These are phyloP conservation scores for Suillia variegata DNA, from an alignment of 2,888 invertebrate species.

Conservation along the genomic window DNA sequence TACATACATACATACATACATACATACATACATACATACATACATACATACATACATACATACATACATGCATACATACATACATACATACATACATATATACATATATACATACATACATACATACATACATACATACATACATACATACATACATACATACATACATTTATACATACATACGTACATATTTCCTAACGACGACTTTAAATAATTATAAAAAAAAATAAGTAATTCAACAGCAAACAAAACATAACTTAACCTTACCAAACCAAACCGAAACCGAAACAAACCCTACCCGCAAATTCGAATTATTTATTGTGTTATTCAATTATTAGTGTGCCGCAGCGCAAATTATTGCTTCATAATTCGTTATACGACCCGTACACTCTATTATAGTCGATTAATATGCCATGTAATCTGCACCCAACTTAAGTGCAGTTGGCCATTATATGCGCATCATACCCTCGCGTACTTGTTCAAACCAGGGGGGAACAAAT, in stretches of 20 bases:
- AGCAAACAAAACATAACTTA: neutral
- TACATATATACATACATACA: neutral
- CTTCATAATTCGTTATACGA: neutral
- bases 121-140: neutral
- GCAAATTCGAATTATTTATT: conserved; percentile 34
- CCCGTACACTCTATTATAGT: conserved; percentile 30
- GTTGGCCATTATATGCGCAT: too few relatives aligned
- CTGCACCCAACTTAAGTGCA: conserved; percentile 44
- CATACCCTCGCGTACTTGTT: neutral
- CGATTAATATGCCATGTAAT: conserved; percentile 47
- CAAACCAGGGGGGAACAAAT: neutral
- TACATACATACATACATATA: neutral
- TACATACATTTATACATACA: neutral
- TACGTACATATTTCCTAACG: neutral
- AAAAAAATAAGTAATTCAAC: neutral
- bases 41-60: neutral
- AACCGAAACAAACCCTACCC: neutral
- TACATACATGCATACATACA: neutral
- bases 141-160: neutral
- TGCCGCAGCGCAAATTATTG: conserved; percentile 16
- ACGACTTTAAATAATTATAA: neutral
- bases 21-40: neutral
- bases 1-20: neutral
- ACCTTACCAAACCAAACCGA: neutral
- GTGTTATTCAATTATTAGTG: conserved; percentile 48